Conservation (phyloP, 1,140 invertebrate genomes). For the Agrilus planipennis region DNA sequence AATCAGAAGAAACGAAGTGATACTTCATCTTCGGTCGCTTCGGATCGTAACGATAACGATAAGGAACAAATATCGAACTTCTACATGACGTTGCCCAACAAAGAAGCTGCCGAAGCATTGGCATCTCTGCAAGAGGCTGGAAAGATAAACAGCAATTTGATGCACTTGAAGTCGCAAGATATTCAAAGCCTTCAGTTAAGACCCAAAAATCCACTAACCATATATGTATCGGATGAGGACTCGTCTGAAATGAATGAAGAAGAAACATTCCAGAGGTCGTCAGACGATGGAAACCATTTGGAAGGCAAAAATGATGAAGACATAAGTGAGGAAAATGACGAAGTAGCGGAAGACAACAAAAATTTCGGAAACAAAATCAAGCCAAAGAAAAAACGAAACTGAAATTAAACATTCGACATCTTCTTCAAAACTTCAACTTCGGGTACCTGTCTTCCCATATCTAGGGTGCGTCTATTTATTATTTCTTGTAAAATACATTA, state of each 20-base stretch:
- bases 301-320: conserved; percentile 20
- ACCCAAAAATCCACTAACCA: conserved; percentile 31
- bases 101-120: conserved; percentile 40
- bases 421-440: background rate
- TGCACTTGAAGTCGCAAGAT: conserved; percentile 15
- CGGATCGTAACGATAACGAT: too few relatives aligned
- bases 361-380: conserved; percentile 18
- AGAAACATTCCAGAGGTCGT: conserved; percentile 12
- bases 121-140: conserved; percentile 40
- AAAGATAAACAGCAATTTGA: conserved; percentile 28
- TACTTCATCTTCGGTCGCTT: too few relatives aligned
- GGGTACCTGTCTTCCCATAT: background rate
- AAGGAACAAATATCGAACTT: too few relatives aligned
- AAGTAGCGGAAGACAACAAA: conserved; percentile 20
- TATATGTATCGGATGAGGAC: conserved; percentile 35
- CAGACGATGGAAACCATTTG: conserved; percentile 16
- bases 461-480: background rate
- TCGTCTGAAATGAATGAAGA: conserved; percentile 15
- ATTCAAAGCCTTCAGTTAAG: conserved; percentile 8
- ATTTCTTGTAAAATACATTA: background rate
- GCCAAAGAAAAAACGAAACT: conserved; percentile 1
- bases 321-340: conserved; percentile 17
- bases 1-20: too few relatives aligned
- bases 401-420: background rate
- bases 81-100: conserved; percentile 39